Percentiles rank a stretch among this genome's conserved stretches.
phyloP scores from a whole-genome alignment of 2,888 invertebrate species.

The Nomada flava region DNA sequence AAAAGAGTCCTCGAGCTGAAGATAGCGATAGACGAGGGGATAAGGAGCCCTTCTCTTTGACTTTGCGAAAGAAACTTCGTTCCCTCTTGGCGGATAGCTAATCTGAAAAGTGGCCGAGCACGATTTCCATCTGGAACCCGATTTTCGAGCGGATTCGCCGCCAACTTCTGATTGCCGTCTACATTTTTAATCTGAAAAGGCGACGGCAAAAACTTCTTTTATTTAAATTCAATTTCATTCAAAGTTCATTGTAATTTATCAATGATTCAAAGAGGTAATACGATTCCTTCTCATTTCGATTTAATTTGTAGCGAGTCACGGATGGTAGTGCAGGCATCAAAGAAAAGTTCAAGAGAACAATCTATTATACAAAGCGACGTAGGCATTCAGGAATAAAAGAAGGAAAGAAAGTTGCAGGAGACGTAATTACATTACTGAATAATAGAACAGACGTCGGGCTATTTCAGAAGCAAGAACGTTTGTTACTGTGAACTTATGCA shows the following conservation, averaged over 20 bases:
- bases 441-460: not conserved
- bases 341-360: no score
- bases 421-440: conserved; percentile 37
- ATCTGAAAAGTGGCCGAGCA: conserved; percentile 33
- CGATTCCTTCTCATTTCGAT: no score
- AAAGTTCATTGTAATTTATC: no score
- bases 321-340: no score
- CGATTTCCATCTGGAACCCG: conserved; percentile 12
- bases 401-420: not conserved
- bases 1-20: conserved; percentile 55
- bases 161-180: not conserved
- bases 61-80: conserved; percentile 55
- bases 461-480: not conserved
- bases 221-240: no score
- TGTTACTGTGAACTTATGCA: not conserved
- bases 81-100: conserved; percentile 38
- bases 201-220: no score
- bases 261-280: not conserved
- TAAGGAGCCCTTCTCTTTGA: conserved; percentile 33
- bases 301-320: no score
- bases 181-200: no score
- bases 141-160: not conserved
- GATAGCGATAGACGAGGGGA: conserved; percentile 35
- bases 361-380: not conserved
- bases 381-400: not conserved